Evolutionary conservation across 2,797 vertebrate species (phyloP), one percentile per base, ranked within the genome.

Genomic region (Neosalanx taihuensis): DNA sequence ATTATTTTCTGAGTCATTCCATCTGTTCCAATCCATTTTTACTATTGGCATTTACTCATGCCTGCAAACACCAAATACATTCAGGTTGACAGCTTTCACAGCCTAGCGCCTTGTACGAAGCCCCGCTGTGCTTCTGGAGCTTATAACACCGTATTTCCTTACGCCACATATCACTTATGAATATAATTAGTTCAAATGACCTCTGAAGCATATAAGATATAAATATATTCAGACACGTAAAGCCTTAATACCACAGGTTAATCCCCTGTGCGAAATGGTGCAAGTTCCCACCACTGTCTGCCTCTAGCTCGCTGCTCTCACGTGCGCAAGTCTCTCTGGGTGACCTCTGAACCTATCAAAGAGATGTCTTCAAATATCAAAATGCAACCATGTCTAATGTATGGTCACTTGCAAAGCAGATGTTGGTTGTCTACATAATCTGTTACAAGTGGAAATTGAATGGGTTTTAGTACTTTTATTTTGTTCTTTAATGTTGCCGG

Each of bases 191-290:
- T 35, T 58, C 30, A 56, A 23, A 64, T 63, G 59, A 67, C 67
- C 35, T 73, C 59, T 63, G 53, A 15, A 74, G n/a, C 29, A 72
- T 41, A 57, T 67, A 53, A 37, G 64, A 69, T 64, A 51, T 70
- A 37, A 1, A 26, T 26, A 63, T 62, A 53, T 51, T 41, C 64
- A 72, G 13, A 69, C 64, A 74, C 61, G 1, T 60, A 30, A 73
- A 70, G 72, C 79, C 75, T 81, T 81, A 77, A 64, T 64, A 9
- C 61, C 31, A 62, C 69, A 67, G 31, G 13, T n/a, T 35, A 2
- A 13, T 35, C n/a, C 26, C 71, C 63, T 9, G 20, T 30, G 20
- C 7, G 20, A 6, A 59, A 31, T 33, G 20, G 67, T 58, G 53
- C 5, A 56, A 20, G 65, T 67, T 20, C 33, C 12, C 7, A 60